Evolutionary conservation across 2,888 invertebrate species (phyloP).

Genomic region (Keiferia lycopersicella): DNA sequence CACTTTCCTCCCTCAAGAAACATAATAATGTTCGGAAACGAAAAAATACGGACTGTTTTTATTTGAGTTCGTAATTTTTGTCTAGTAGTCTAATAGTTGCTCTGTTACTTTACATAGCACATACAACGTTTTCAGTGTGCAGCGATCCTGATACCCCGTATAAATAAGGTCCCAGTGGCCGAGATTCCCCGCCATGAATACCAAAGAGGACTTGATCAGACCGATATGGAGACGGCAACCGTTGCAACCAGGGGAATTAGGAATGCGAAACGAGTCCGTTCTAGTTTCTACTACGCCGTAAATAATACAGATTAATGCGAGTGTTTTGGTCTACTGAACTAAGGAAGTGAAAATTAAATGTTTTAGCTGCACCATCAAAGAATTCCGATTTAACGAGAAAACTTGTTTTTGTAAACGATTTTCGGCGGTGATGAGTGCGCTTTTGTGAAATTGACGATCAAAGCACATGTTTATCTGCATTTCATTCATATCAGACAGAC

Average conservation of each 20-base stretch:
- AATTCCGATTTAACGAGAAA: background rate
- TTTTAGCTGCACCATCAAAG: slow-evolving; percentile 9
- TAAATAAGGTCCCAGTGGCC: slow-evolving; percentile 53
- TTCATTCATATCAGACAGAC: background rate
- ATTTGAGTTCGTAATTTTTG: too few relatives aligned
- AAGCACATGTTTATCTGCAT: background rate
- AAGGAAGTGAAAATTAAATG: slow-evolving; percentile 7
- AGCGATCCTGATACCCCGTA: slow-evolving; percentile 19
- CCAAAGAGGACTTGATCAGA: slow-evolving; percentile 39
- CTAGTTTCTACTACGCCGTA: slow-evolving; percentile 27
- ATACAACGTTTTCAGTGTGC: too few relatives aligned
- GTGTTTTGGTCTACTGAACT: background rate
- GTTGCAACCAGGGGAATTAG: slow-evolving; percentile 34
- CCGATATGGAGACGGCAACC: slow-evolving; percentile 43
- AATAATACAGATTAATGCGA: slow-evolving; percentile 5
- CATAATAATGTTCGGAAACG: too few relatives aligned
- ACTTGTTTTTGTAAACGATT: slow-evolving; percentile 14
- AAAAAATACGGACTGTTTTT: too few relatives aligned
- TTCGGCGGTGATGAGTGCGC: background rate
- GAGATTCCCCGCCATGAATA: slow-evolving; percentile 58
- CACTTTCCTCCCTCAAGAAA: too few relatives aligned
- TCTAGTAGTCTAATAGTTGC: too few relatives aligned
- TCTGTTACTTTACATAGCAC: too few relatives aligned
- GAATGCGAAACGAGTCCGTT: slow-evolving; percentile 31
- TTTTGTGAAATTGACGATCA: slow-evolving; percentile 1